Evolutionary conservation across 2,888 invertebrate species (phyloP).

Genomic region (Leistus spinibarbis): DNA sequence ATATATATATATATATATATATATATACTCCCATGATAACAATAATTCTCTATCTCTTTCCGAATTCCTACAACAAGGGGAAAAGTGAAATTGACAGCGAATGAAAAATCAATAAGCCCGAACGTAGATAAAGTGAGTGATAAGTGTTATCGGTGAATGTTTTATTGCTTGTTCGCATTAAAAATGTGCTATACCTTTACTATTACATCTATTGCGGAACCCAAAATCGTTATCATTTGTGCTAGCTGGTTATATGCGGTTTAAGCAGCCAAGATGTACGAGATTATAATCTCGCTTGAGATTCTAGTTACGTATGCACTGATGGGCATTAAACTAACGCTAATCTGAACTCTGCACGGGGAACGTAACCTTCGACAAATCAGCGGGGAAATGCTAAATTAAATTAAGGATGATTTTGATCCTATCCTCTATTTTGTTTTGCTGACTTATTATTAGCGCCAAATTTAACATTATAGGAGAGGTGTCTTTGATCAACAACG

Average conservation of each 20-base stretch:
- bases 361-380: neutral
- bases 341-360: neutral
- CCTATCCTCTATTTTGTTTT: neutral
- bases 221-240: neutral
- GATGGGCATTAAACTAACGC: neutral
- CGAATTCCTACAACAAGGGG: neutral
- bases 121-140: constrained; percentile 31
- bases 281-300: neutral
- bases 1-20: no score
- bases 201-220: neutral
- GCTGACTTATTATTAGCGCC: no score
- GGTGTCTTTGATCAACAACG: no score
- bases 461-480: no score
- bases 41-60: neutral
- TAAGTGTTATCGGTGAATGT: constrained; percentile 35
- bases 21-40: no score
- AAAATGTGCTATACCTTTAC: neutral
- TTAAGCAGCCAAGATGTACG: neutral
- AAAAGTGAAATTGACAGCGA: constrained; percentile 15
- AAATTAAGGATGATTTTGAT: neutral
- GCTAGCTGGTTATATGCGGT: neutral
- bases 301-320: neutral
- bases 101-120: constrained; percentile 30
- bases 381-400: neutral
- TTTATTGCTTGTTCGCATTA: constrained; percentile 2